Evolutionary conservation across 2,113 vertebrate genomes (phyloP), one percentile per base, ranked within the genome.

Genomic region (Phycodurus eques): DNA sequence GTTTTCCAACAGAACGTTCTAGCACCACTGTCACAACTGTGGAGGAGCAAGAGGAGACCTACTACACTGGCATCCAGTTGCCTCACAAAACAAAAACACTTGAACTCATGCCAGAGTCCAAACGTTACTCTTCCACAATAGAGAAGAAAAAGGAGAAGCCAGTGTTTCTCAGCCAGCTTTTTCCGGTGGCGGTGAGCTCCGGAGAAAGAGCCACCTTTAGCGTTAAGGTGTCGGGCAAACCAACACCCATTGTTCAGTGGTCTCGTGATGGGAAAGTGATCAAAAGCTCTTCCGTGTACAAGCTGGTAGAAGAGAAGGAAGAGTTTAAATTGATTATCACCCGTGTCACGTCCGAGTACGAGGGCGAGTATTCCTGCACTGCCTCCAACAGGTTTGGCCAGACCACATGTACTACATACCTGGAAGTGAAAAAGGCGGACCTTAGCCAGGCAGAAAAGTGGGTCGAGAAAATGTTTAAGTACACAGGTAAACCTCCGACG

Each of bases 61-160:
- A 89, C 94, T 94, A 85, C 90, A 93, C 88, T 75, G 69, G 90
- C 77, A 91, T 96, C 88, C 92, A 89, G 62, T 92, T 98, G 87
- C 81, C 90, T 77, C 80, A 93, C 66, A 93, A 82, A 91, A 85
- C 92, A 19, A 94, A 94, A 96, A 95, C 94, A 95, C 94, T 95
- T 95, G 95, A 97, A 93, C 94, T 95, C 94, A 88, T 92, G 82
- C 92, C 95, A 96, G 95, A 94, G 86, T 79, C 93, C 76, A 88
- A 95, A 91, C 83, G 80, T 86, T 92, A 92, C 85, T 94, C 93
- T 76, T 95, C 87, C 73, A 90, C 90, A 83, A 85, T 90, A 80
- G 91, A 94, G 81, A 89, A 90, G 65, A 88, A 91, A 92, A 94
- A 86, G 68, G 92, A 95, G 87, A 92, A 91, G 47, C 96, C 96